These are phyloP conservation scores for Hydrotaea diabolus DNA, from an alignment of 2,888 invertebrate species.

Conservation along the genomic window DNA sequence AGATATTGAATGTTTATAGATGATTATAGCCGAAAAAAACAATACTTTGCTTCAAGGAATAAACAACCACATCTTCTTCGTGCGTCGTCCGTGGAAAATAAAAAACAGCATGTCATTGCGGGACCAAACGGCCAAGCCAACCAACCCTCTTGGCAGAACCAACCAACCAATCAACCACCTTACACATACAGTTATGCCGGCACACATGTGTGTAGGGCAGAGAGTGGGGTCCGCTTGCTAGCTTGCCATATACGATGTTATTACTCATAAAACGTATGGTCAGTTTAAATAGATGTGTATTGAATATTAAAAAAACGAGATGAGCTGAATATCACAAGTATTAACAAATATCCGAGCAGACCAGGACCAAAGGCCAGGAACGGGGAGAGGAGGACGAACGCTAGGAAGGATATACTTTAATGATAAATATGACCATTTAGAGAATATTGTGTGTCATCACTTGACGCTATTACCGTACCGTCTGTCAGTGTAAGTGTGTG, in stretches of 20 bases:
- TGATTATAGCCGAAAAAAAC: conserved; percentile 73
- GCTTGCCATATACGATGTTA: conserved; percentile 36
- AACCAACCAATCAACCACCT: too few species aligned
- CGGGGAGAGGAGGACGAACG: neutral
- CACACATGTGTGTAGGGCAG: neutral
- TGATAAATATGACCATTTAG: conserved; percentile 66
- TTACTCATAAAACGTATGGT: conserved; percentile 64
- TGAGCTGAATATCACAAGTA: conserved; percentile 43
- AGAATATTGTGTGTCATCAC: conserved; percentile 58
- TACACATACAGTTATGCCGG: neutral
- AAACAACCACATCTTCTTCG: conserved; percentile 41
- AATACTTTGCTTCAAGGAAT: conserved; percentile 57
- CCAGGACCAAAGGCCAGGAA: neutral
- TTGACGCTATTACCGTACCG: conserved; percentile 8
- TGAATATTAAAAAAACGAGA: conserved; percentile 63
- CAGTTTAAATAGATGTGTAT: conserved; percentile 67
- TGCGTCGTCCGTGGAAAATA: neutral
- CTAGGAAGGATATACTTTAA: conserved; percentile 58
- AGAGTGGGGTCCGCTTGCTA: neutral
- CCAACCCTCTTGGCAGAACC: conserved; percentile 17
- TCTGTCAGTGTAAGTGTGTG: neutral
- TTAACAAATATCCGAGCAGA: conserved; percentile 41
- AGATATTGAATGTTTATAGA: conserved; percentile 80
- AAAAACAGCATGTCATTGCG: conserved; percentile 54
- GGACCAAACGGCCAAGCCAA: conserved; percentile 43